Evolutionary conservation across 2,113 vertebrate genomes (phyloP).

Genomic region (Tetrao urogallus): DNA sequence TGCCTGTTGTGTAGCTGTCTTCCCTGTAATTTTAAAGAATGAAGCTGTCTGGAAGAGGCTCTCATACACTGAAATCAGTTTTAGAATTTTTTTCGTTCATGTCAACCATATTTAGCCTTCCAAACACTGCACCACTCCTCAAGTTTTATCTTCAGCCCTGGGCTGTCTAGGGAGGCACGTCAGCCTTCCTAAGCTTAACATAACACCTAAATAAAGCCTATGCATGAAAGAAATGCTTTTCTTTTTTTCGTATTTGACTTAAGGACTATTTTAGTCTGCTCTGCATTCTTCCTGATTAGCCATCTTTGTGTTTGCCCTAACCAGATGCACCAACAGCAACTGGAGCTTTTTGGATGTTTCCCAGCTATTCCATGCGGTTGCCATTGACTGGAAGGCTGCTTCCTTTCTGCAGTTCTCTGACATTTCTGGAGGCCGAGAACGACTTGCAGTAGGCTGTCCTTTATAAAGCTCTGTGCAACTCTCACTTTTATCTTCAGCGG

Average conservation of each 20-base stretch:
- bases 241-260: not conserved
- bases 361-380: not conserved
- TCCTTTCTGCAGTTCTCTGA: not conserved
- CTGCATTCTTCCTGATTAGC: fast-evolving
- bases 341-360: not conserved
- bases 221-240: not conserved
- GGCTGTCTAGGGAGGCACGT: not conserved
- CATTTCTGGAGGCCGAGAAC: not conserved
- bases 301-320: not conserved
- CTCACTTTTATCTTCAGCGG: not conserved
- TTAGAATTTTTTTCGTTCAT: not conserved
- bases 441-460: not conserved
- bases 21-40: not conserved
- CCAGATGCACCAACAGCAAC: fast-evolving
- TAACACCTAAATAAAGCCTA: not conserved
- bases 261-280: fast-evolving
- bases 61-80: not conserved
- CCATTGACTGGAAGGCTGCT: not conserved
- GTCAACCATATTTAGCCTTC: not conserved
- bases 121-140: not conserved
- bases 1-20: fast-evolving
- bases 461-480: not conserved
- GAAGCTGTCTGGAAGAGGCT: not conserved
- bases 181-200: not conserved
- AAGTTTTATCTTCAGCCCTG: not conserved